These are phyloP conservation scores for Lasioglossum morio DNA, from an alignment of 2,888 invertebrate species.

Conservation along the genomic window DNA sequence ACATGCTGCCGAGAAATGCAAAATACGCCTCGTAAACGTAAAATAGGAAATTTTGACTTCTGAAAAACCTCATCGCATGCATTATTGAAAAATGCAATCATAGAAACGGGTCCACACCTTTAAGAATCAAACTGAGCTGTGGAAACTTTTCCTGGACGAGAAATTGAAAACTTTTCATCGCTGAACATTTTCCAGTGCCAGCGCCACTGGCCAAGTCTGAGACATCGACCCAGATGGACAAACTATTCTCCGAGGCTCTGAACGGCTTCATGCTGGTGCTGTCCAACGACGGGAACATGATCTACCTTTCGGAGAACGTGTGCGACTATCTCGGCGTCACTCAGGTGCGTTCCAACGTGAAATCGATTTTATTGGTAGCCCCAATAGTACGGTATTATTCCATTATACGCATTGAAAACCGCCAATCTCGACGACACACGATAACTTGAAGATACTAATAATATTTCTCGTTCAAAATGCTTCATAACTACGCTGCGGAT, in stretches of 20 bases:
- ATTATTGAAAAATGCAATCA: no score
- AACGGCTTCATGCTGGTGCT: conserved; percentile 96
- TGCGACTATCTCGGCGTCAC: conserved; percentile 95
- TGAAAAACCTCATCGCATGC: no score
- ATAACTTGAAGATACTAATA: not conserved
- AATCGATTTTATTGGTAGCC: not conserved
- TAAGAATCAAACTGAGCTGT: no score
- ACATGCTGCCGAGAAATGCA: no score
- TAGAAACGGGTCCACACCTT: no score
- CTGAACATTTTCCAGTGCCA: conserved; percentile 82
- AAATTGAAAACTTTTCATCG: not conserved
- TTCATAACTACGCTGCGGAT: not conserved
- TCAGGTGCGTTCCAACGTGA: conserved; percentile 88
- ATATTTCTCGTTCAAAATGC: not conserved
- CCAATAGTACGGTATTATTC: not conserved
- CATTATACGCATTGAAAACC: not conserved
- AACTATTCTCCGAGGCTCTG: conserved; percentile 90
- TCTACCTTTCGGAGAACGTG: conserved; percentile 96
- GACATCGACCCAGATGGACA: conserved; percentile 82
- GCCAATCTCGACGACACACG: not conserved
- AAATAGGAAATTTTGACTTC: no score
- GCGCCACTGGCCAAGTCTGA: conserved; percentile 81
- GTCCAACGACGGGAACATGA: conserved; percentile 95
- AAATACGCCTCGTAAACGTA: no score
- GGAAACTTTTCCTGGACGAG: no score